phyloP scores from a whole-genome alignment of 1,140 invertebrate species.

The Helicoverpa zea region DNA sequence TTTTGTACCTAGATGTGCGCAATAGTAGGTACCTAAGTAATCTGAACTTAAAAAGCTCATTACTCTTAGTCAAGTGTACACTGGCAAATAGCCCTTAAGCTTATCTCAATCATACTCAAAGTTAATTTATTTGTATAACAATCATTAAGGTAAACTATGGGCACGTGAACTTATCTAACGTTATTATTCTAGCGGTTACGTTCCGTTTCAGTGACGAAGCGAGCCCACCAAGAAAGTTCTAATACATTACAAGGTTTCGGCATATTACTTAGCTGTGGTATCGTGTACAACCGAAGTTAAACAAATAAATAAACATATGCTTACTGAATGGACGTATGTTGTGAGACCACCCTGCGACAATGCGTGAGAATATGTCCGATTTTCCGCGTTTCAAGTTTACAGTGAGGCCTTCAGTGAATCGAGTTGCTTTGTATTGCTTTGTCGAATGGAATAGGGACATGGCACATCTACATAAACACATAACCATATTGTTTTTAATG shows the following conservation, averaged over 20 bases:
- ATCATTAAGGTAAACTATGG: background rate
- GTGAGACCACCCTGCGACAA: slow-evolving; percentile 16
- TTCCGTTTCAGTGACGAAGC: background rate
- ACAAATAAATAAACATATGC: slow-evolving; percentile 41
- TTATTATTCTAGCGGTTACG: slow-evolving; percentile 44
- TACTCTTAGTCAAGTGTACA: background rate
- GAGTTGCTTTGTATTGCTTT: slow-evolving; percentile 9
- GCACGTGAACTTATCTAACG: slow-evolving; percentile 48
- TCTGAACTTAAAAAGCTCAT: too few relatives aligned
- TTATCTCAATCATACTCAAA: background rate
- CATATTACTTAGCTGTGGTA: background rate
- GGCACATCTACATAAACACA: background rate
- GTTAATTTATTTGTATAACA: slow-evolving; percentile 12
- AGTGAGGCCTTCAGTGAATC: slow-evolving; percentile 12
- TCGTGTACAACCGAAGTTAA: background rate
- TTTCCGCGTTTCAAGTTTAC: slow-evolving; percentile 13
- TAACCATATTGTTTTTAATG: slow-evolving; percentile 7
- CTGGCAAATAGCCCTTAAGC: background rate
- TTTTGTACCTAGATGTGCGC: too few relatives aligned
- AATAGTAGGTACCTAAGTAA: too few relatives aligned
- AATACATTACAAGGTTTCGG: slow-evolving; percentile 38
- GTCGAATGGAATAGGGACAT: background rate
- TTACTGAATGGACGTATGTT: background rate
- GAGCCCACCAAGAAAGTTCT: slow-evolving; percentile 27
- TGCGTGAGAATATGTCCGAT: slow-evolving; percentile 24